These are phyloP conservation scores for Cariama cristata DNA, from an alignment of 2,113 vertebrate genomes.

Conservation along the genomic window DNA sequence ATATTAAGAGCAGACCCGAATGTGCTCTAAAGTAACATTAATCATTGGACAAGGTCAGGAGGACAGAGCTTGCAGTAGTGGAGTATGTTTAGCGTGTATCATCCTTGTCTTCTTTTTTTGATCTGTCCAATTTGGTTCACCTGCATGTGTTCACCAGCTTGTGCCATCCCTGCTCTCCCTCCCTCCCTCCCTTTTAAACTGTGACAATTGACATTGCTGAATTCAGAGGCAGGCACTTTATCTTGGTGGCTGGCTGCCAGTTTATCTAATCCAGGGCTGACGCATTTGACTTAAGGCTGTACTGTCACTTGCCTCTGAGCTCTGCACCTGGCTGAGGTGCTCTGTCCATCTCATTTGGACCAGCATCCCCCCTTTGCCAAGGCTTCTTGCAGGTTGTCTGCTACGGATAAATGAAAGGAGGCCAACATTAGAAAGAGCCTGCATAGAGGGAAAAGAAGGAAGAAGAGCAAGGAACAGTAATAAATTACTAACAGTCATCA, in stretches of 20 bases:
- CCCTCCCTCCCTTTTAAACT: neutral
- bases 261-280: slow-evolving; percentile 10
- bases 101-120: neutral
- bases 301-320: slow-evolving; percentile 17
- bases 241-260: neutral
- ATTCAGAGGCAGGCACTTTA: neutral
- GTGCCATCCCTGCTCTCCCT: neutral
- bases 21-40: neutral
- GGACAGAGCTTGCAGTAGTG: neutral
- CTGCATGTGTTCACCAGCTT: neutral
- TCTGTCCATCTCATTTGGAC: neutral
- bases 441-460: neutral
- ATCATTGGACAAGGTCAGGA: slow-evolving; percentile 53
- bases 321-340: slow-evolving; percentile 13
- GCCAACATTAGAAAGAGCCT: neutral
- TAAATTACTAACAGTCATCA: slow-evolving; percentile 19
- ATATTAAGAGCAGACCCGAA: neutral
- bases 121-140: neutral
- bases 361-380: neutral
- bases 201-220: neutral
- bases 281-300: neutral
- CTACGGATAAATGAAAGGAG: neutral
- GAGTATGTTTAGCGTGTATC: neutral
- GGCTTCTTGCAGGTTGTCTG: neutral
- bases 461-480: neutral